Evolutionary conservation across 2,888 invertebrate genomes (phyloP), one percentile per base, ranked within the genome.

Genomic region (Ornithoptera priamus): DNA sequence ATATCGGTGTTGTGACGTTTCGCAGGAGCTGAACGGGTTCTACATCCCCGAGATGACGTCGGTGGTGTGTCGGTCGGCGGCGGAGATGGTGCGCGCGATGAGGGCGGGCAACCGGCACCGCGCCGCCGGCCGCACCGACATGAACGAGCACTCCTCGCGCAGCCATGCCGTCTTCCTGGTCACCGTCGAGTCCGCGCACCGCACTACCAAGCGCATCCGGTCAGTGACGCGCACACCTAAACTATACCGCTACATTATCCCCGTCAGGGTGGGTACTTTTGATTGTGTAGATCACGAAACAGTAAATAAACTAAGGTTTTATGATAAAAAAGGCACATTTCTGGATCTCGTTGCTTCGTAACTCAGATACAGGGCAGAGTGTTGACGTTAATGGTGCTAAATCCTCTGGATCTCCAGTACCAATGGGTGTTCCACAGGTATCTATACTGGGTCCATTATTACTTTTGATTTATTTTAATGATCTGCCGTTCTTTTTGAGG

Each of bases 161-260:
- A 98, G 98, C 62, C 99, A 99, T 93, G 99, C 99, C 68, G 99
- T 99, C 76, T 99, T 99, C 89, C 97, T 99, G 86, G 97, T 99
- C 78, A 98, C 98, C 66, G 96, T 99, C 62, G 99, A 99, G 93
- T 98, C 99, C 58, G 90, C 91, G 73, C 92, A 93, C 77, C 81
- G 86, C 53, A 77, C 82, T 76, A 91, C 86, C 74, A 86, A 90
- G 78, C 76, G 90, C 72, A 93, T 93, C 75, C 89, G 93, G 93
- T 93, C 63, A 82, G 83, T 74, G 1, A 8, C 24, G n/a, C 2
- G 17, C 17, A 24, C 30, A 46, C 60, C 2, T 12, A 1, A 20
- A 10, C 12, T 18, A 12, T 10, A 1, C 22, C 15, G 10, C 12
- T 8, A 58, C 22, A 24, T 18, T 22, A 58, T 22, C 58, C 22